Evolutionary conservation across 1,140 invertebrate species (phyloP).

Genomic region (Rhyacophila brunnea): DNA sequence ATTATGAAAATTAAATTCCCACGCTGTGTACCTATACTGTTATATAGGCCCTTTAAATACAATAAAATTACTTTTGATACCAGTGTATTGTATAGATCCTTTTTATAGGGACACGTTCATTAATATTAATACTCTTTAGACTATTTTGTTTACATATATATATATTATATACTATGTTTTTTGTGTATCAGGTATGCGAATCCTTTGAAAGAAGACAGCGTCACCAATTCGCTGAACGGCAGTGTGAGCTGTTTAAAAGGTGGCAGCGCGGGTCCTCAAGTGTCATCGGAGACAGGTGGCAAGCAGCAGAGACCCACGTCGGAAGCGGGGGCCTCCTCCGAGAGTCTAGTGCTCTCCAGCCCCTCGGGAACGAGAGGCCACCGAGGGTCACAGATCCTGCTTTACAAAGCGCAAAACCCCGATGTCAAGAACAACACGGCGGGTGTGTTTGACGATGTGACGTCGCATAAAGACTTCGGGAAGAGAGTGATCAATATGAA

Average conservation of each 20-base stretch:
- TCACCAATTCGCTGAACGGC: conserved; percentile 43
- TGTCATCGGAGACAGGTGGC: conserved; percentile 38
- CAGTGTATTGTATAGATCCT: no score
- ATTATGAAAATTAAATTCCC: no score
- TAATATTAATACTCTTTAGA: no score
- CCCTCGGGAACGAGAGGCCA: conserved; percentile 57
- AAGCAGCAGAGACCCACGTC: conserved; percentile 54
- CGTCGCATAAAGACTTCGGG: conserved; percentile 72
- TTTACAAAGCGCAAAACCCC: conserved; percentile 71
- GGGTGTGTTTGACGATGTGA: conserved; percentile 66
- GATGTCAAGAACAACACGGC: conserved; percentile 79
- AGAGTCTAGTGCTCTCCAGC: conserved; percentile 62
- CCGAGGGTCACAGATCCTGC: conserved; percentile 61
- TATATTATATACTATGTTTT: no score
- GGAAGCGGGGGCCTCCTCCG: conserved; percentile 44
- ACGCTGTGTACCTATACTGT: no score
- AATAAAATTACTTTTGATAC: no score
- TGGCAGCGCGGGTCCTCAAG: conserved; percentile 37
- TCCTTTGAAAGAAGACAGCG: conserved; percentile 51
- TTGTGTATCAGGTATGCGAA: conserved; percentile 44
- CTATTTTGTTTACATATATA: no score
- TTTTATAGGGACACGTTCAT: no score
- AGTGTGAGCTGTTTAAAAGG: conserved; percentile 44
- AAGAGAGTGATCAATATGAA: conserved; percentile 62
- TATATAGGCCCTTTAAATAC: no score